Conservation (phyloP, 2,113 vertebrate genomes). For the Sterrhoptilus dennistouni region DNA sequence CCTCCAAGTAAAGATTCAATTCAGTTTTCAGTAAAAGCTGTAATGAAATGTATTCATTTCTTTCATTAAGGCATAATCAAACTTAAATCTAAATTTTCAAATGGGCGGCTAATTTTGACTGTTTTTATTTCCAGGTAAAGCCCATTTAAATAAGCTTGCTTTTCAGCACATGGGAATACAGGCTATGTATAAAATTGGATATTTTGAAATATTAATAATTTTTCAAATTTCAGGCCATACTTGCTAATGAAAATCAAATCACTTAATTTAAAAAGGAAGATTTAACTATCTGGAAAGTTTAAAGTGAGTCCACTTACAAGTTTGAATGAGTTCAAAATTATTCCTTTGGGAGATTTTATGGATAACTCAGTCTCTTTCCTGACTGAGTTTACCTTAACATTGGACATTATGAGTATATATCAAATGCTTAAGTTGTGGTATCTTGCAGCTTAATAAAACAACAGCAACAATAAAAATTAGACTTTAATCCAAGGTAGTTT, state of each 20-base stretch:
- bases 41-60: neutral
- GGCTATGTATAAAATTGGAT: neutral
- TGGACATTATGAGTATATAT: neutral
- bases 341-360: neutral
- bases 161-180: neutral
- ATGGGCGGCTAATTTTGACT: neutral
- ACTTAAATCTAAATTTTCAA: neutral
- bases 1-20: neutral
- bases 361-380: neutral
- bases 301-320: neutral
- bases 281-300: neutral
- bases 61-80: neutral
- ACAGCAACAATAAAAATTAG: neutral
- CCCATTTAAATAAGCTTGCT: neutral
- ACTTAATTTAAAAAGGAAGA: neutral
- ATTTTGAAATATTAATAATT: neutral
- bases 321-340: neutral
- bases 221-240: neutral
- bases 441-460: neutral
- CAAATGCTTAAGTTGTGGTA: fast-evolving
- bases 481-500: neutral
- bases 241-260: neutral
- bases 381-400: neutral
- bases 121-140: neutral
- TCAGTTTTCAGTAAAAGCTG: neutral